A percentile compares a stretch with the other conserved stretches of the same genome.
Conservation (phyloP, 2,888 invertebrate species). For the Apamea monoglypha region DNA sequence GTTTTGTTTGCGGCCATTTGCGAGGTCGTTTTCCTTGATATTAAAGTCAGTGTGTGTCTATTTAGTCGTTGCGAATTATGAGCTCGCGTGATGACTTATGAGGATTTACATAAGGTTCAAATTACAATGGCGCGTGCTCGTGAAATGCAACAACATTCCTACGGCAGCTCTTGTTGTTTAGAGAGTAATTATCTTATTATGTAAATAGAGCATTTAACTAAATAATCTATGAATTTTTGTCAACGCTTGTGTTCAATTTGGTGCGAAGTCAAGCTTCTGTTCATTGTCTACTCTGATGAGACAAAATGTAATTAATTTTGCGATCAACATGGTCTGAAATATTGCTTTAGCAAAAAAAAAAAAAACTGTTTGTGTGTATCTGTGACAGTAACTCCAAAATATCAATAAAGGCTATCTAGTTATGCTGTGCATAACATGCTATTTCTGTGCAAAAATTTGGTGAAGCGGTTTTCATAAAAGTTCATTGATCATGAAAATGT, state of each 20-base stretch:
- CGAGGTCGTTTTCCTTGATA: neutral
- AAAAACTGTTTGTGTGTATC: neutral
- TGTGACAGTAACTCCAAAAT: neutral
- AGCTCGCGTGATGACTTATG: neutral
- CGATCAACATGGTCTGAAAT: constrained; percentile 12
- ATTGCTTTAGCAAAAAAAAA: constrained; percentile 18
- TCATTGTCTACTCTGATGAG: constrained; percentile 35
- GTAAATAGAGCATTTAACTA: constrained; percentile 34
- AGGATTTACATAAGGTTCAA: neutral
- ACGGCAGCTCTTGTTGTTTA: neutral
- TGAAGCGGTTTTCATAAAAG: neutral
- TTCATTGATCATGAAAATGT: neutral
- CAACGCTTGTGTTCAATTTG: constrained; percentile 51
- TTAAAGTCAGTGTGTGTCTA: neutral
- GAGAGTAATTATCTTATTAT: constrained; percentile 1
- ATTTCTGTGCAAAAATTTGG: neutral
- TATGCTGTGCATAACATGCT: constrained; percentile 31
- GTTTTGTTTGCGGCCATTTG: constrained; percentile 22
- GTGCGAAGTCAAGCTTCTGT: constrained; percentile 46
- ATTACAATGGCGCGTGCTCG: neutral
- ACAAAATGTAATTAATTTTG: constrained; percentile 20
- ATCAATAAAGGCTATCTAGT: neutral
- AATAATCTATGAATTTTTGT: constrained; percentile 4
- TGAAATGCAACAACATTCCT: constrained; percentile 2
- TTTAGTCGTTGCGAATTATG: constrained; percentile 1